Evolutionary conservation across 53 echinoderm and acorn worm genomes (phyloP), one percentile per base, ranked within the genome.

Genomic region (Patiria pectinifera): DNA sequence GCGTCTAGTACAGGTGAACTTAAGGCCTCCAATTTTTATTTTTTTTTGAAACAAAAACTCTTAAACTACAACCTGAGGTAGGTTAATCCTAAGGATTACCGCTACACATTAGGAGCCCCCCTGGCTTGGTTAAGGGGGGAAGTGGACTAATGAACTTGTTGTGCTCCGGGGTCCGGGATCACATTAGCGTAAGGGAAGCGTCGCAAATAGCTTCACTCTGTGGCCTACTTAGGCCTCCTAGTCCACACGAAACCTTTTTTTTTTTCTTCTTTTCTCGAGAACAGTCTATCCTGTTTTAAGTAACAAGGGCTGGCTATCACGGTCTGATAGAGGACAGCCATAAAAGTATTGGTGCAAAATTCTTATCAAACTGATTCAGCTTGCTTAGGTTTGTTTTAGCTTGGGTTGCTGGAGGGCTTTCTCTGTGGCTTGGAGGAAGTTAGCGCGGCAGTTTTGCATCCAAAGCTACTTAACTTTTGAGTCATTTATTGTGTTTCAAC

Each of bases 51-150:
- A 35, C 35, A 35, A 35, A 35, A 35, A 35, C 35, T 35, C 0
- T 35, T 0, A 35, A 35, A 44, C 66, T 48, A 90, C 66, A 22
- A 90, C 69, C 80, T 80, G 80, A 62, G 90, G 45, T 90, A 5
- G 63, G 81, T 18, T 90, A 90, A 90, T 90, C 90, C 90, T 18
- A 44, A 18, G 90, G 90, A 90, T 90, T 90, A 90, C 90, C 90
- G 90, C 24, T 90, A 13, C 46, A 66, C 66, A 90, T 90, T 90
- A 90, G 23, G 9, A 63, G 63, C 66, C 90, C 90, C 90, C 89
- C 85, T 62, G 45, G 62, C 48, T 80, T 59, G 13, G 69, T 63
- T 45, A 62, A 62, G 15, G 44, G 69, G 90, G 90, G 90, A 90
- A 90, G 69, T 81, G 80, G n/a, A 45, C 90, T 90, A 90, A 90